Evolutionary conservation across 1,140 invertebrate genomes (phyloP).

Genomic region (Magallana angulata): DNA sequence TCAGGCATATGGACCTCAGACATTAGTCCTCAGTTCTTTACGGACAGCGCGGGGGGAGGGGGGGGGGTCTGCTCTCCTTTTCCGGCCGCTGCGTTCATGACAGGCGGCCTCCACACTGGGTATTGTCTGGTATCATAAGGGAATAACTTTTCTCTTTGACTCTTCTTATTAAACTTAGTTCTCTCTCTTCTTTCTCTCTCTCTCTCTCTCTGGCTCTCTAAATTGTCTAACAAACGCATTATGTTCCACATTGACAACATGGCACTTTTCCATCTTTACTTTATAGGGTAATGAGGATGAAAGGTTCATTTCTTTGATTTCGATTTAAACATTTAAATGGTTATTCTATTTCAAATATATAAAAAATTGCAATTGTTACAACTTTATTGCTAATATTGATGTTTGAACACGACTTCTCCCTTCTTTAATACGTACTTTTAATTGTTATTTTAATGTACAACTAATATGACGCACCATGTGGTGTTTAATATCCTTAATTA

Average conservation of each 20-base stretch:
- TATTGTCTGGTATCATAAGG: neutral
- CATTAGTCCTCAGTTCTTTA: conserved; percentile 34
- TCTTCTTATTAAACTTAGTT: too few relatives aligned
- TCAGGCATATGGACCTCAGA: conserved; percentile 45
- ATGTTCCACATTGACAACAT: neutral
- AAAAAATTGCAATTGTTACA: too few relatives aligned
- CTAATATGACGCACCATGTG: too few relatives aligned
- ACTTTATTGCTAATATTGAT: too few relatives aligned
- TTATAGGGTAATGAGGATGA: neutral
- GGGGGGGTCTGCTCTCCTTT: neutral
- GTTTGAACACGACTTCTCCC: too few relatives aligned
- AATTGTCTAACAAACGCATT: neutral
- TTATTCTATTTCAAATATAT: too few relatives aligned
- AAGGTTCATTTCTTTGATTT: too few relatives aligned
- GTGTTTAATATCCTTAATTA: too few relatives aligned
- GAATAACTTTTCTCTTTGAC: neutral
- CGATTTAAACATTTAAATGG: too few relatives aligned
- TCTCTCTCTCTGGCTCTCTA: neutral
- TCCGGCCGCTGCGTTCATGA: neutral
- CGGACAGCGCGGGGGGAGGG: conserved; percentile 42
- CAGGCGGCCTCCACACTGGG: neutral
- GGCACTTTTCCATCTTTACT: neutral
- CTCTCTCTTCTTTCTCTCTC: neutral
- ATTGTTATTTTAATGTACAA: too few relatives aligned
- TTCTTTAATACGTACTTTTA: too few relatives aligned